phyloP scores from a whole-genome alignment of 2,888 invertebrate genomes.

The Lochmaea crataegi region DNA sequence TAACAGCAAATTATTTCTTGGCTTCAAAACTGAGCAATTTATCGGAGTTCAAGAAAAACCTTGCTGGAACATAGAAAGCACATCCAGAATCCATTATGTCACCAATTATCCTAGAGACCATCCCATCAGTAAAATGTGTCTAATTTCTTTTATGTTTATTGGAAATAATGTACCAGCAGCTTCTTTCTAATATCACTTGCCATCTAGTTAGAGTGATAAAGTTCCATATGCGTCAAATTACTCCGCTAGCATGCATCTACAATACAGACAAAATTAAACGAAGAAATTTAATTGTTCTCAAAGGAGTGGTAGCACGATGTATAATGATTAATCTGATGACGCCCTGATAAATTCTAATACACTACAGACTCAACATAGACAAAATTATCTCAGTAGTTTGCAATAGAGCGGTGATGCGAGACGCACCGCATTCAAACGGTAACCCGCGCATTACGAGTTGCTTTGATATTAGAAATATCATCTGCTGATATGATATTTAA shows the following conservation, averaged over 20 bases:
- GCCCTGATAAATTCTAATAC: conserved; percentile 42
- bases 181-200: background rate
- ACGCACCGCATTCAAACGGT: background rate
- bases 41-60: too few species aligned
- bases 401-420: background rate
- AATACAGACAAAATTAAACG: conserved; percentile 37
- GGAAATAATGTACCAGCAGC: too few species aligned
- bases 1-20: too few species aligned
- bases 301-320: conserved; percentile 46
- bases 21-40: too few species aligned
- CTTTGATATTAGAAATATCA: conserved; percentile 18
- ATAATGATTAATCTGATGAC: conserved; percentile 43
- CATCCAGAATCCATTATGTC: too few species aligned
- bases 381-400: background rate
- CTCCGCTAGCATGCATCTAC: background rate
- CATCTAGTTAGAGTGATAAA: background rate
- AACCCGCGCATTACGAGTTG: background rate
- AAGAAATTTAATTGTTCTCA: conserved; percentile 48
- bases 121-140: too few species aligned
- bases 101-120: too few species aligned
- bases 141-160: too few species aligned
- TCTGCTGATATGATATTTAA: conserved; percentile 9
- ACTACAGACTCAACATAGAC: conserved; percentile 37
- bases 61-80: too few species aligned
- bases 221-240: background rate